Evolutionary conservation across 2,888 invertebrate genomes (phyloP).

Genomic region (Mechanitis messenoides): DNA sequence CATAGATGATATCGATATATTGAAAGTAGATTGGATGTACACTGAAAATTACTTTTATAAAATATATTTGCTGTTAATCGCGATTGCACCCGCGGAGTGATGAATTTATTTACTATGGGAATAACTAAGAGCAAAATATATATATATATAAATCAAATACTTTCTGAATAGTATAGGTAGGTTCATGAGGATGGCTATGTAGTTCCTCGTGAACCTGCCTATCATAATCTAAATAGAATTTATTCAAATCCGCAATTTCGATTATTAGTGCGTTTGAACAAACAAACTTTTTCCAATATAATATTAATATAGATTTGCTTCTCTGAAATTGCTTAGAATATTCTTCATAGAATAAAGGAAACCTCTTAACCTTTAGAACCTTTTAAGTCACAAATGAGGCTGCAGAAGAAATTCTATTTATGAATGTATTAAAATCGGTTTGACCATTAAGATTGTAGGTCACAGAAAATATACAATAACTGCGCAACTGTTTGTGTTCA

Average conservation of each 20-base stretch:
- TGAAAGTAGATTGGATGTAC: slow-evolving; percentile 13
- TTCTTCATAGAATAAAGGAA: not conserved
- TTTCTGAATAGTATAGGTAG: not conserved
- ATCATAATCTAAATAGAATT: too few relatives aligned
- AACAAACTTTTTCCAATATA: too few relatives aligned
- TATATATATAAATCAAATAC: not conserved
- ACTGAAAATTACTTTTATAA: not conserved
- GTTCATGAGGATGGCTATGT: too few relatives aligned
- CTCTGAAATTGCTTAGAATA: too few relatives aligned
- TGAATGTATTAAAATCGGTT: slow-evolving; percentile 2
- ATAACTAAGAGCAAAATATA: not conserved
- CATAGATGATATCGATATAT: slow-evolving; percentile 13
- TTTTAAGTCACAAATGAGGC: not conserved
- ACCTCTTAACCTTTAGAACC: not conserved
- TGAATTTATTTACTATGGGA: too few relatives aligned
- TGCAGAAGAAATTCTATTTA: not conserved
- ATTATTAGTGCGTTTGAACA: too few relatives aligned
- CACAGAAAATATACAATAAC: not conserved
- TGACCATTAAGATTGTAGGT: not conserved
- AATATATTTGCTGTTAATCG: not conserved
- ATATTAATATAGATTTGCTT: too few relatives aligned
- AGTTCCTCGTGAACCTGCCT: too few relatives aligned
- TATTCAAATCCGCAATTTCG: too few relatives aligned
- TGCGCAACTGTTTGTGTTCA: not conserved
- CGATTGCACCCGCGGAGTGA: too few relatives aligned